Evolutionary conservation across 2,113 vertebrate genomes (phyloP), one percentile per base, ranked within the genome.

Genomic region (Pteropus alecto): DNA sequence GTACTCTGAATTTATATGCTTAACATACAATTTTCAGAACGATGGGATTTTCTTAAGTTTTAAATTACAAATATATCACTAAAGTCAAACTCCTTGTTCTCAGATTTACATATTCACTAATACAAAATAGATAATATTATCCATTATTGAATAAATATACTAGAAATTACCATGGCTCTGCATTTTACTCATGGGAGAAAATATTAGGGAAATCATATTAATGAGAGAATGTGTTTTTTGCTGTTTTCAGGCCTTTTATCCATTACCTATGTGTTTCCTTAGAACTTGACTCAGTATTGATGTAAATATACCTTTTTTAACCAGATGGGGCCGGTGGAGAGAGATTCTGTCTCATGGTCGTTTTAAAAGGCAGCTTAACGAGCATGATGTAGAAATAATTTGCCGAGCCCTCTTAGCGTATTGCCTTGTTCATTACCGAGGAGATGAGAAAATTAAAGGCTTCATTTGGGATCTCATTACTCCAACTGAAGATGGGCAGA

Each of bases 381-480:
- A 99, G 77, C 99, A 99, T 2, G 99, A 99, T n/a, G 99, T 99
- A 90, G 99, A 99, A 97, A 99, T 99, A 35, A 99, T 99, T 97
- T 99, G 99, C 97, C 97, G 99, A 85, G 99, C 99, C 2, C 99
- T 99, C 0, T 98, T 99, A 92, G 98, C 99, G 28, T 99, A 99
- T 97, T 99, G 99, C 93, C 99, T 99, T 22, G 98, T 99, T 94
- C 99, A 99, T 98, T 99, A 99, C 97, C 98, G 99, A 89, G 99
- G 99, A 68, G 99, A 99, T 96, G 99, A 99, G 98, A 99, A 99
- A 98, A 99, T 99, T 93, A 99, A 99, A 98, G 99, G 99, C 97
- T 99, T 99, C 98, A 99, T 99, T 98, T 99, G 99, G 99, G 99
- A 99, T 98, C 99, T 99, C 78, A 99, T 99, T 77, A 99, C 99